phyloP scores from a whole-genome alignment of 2,888 invertebrate species.

The Nomada lathburiana region DNA sequence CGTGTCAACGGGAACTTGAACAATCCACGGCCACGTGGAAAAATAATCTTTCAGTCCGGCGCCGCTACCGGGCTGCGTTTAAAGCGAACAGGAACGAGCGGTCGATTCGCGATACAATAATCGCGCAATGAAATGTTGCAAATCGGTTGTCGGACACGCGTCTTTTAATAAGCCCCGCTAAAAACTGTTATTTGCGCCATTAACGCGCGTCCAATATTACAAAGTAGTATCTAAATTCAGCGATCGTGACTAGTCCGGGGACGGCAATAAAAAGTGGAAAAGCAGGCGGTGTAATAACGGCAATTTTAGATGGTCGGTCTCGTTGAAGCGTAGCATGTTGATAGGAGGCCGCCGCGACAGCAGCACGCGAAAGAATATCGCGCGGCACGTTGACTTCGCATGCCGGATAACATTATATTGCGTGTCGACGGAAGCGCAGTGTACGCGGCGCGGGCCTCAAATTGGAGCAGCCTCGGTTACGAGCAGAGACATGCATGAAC shows the following conservation, averaged over 20 bases:
- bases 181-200: background rate
- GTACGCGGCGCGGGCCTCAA: conserved; percentile 76
- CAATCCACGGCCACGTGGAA: too few relatives aligned
- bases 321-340: conserved; percentile 30
- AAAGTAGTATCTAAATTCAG: conserved; percentile 1
- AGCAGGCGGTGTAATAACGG: conserved; percentile 10
- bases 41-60: too few relatives aligned
- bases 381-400: conserved; percentile 48
- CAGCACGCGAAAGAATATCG: conserved; percentile 45
- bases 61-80: too few relatives aligned
- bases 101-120: too few relatives aligned
- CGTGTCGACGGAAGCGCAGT: conserved; percentile 75
- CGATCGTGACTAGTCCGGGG: background rate
- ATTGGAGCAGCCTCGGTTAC: conserved; percentile 77
- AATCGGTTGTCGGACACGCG: background rate
- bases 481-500: conserved; percentile 76
- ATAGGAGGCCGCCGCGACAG: conserved; percentile 24
- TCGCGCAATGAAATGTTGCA: background rate
- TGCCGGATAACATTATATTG: conserved; percentile 74
- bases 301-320: conserved; percentile 22
- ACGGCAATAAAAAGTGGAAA: background rate
- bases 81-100: too few relatives aligned
- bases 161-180: background rate
- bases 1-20: too few relatives aligned
- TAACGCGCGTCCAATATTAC: background rate